Evolutionary conservation across 2,113 vertebrate genomes (phyloP).

Genomic region (Alouatta palliata): DNA sequence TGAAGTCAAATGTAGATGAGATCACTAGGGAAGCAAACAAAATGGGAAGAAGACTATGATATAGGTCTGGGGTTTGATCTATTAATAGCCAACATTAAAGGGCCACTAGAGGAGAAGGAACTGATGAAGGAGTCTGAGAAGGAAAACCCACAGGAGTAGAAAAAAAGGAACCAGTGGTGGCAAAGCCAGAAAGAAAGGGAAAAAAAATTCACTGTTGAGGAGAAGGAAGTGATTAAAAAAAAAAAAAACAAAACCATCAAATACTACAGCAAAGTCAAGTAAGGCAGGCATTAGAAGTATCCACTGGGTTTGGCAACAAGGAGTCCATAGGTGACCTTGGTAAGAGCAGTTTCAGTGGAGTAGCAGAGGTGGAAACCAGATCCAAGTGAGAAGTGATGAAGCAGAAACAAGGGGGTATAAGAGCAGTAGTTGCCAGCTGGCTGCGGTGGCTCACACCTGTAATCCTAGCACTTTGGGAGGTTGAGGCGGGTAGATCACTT

Average conservation of each 20-base stretch:
- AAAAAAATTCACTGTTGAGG: not conserved
- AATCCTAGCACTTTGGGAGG: no score
- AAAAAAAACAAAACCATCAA: not conserved
- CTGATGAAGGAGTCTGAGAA: not conserved
- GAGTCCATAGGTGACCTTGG: not conserved
- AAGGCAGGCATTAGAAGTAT: not conserved
- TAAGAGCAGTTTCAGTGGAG: not conserved
- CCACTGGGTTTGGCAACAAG: not conserved
- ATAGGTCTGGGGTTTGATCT: not conserved
- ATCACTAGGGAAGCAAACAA: conserved; percentile 3
- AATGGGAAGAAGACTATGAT: not conserved
- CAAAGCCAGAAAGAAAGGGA: not conserved
- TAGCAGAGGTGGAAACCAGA: not conserved
- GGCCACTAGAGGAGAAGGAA: not conserved
- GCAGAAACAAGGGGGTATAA: not conserved
- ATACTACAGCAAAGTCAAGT: not conserved
- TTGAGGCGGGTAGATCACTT: no score
- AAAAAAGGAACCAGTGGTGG: not conserved
- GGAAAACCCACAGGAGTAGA: not conserved
- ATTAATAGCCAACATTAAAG: not conserved
- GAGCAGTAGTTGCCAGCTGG: not conserved
- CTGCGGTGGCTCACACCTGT: no score
- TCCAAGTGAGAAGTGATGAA: not conserved
- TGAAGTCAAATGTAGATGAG: conserved; percentile 6
- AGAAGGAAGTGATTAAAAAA: conserved; percentile 9